Conservation (phyloP, 2,113 vertebrate species). For the Pterocles gutturalis region DNA sequence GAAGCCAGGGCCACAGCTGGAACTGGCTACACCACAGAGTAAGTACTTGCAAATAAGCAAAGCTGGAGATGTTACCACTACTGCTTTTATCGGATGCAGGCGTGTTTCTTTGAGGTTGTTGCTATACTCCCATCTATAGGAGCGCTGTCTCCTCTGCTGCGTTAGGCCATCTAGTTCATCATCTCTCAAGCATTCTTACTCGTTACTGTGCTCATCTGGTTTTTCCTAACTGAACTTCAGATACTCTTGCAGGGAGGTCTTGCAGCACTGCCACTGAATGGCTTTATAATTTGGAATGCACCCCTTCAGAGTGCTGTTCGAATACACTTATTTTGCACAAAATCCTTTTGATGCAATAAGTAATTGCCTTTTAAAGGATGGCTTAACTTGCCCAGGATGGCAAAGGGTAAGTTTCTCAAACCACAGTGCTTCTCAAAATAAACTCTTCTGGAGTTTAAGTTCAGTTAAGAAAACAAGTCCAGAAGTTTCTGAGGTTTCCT, state of each 20-base stretch:
- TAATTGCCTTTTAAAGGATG: not conserved
- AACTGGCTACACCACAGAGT: not conserved
- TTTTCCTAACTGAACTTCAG: not conserved
- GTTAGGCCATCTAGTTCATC: not conserved
- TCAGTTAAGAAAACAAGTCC: not conserved
- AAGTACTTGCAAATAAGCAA: not conserved
- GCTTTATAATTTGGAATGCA: not conserved
- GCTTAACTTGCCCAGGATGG: not conserved
- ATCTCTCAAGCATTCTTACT: not conserved
- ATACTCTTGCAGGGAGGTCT: not conserved
- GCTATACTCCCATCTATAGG: not conserved
- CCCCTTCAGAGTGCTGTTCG: not conserved
- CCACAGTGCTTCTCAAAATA: not conserved
- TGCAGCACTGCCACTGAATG: not conserved
- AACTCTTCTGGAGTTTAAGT: not conserved
- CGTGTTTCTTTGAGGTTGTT: not conserved
- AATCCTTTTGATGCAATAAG: not conserved
- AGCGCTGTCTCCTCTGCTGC: not conserved
- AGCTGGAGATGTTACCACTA: rapidly evolving
- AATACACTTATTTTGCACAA: not conserved
- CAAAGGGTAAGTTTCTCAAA: not conserved
- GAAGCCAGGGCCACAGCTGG: not conserved
- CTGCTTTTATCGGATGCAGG: not conserved
- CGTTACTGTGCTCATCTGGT: rapidly evolving
- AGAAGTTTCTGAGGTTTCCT: not conserved